Evolutionary conservation across 2,113 vertebrate species (phyloP), one percentile per base, ranked within the genome.

Genomic region (Cinclus mexicanus): DNA sequence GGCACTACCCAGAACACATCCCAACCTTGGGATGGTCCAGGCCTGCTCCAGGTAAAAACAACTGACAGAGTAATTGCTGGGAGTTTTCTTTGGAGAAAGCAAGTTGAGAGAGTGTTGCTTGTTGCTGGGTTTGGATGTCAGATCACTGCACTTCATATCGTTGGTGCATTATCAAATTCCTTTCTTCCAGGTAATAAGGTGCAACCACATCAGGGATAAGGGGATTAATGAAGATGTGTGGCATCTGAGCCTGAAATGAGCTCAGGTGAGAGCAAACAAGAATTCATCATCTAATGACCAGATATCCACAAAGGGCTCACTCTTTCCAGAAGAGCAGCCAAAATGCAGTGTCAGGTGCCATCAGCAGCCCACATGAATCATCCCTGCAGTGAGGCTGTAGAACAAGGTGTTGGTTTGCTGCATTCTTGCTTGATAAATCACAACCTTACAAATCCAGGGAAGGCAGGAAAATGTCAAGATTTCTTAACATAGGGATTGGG

Each of bases 221-320:
- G 83, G 95, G 94, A 97, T 96, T 96, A 96, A 77, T 70, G 87
- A 49, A 91, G 65, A 95, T 79, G 70, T 79, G 91, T 69, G 81
- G 92, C 90, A 95, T 83, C 89, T 59, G 52, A 90, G 71, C 42
- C 71, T 95, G 76, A 95, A 77, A 77, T 53, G 44, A 91, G 28
- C 59, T 67, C 55, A 90, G 79, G 63, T 72, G 75, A 79, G 68
- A 93, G 82, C 64, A 81, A 95, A 90, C 76, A 90, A 80, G 69
- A 91, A 76, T 59, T 69, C 85, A 94, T 80, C 75, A 67, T 56
- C 72, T 89, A 83, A 90, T 33, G 59, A 84, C 71, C 94, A 94
- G 86, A 83, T 74, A 90, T 21, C 90, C 76, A 92, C 77, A 87
- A 90, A 75, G 33, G 10, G 44, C 47, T 93, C 42, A 35, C 59